A percentile compares a stretch with the other conserved stretches of the same genome.
Evolutionary conservation across 2,113 vertebrate species (phyloP).

Genomic region (Anolis carolinensis): DNA sequence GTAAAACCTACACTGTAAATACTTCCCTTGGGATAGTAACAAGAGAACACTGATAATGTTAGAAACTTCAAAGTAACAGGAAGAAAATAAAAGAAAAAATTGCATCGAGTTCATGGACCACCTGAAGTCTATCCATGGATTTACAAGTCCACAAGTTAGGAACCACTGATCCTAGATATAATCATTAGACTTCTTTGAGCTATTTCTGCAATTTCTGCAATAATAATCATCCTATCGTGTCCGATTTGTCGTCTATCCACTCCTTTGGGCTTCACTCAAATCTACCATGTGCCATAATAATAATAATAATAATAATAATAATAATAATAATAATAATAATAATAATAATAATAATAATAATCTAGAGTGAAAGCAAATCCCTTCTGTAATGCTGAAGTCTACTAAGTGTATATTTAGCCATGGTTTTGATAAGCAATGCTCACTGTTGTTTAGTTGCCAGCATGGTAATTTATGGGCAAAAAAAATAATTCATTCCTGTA

Average conservation of each 20-base stretch:
- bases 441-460: neutral
- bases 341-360: too few relatives aligned
- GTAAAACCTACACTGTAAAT: neutral
- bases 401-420: neutral
- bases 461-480: constrained; percentile 5
- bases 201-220: neutral
- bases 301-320: too few relatives aligned
- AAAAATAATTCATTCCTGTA: neutral
- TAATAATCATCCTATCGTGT: too few relatives aligned
- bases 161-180: neutral
- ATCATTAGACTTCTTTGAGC: neutral
- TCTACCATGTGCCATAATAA: too few relatives aligned
- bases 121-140: too few relatives aligned
- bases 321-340: too few relatives aligned
- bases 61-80: neutral
- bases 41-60: neutral
- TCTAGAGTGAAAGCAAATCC: neutral
- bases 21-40: neutral
- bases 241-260: too few relatives aligned
- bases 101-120: too few relatives aligned
- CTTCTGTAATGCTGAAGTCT: neutral
- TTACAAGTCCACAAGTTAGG: too few relatives aligned
- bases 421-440: neutral
- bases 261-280: too few relatives aligned
- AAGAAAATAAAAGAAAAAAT: too few relatives aligned